Evolutionary conservation across 2,888 invertebrate species (phyloP).

Genomic region (Bimastos eiseni): DNA sequence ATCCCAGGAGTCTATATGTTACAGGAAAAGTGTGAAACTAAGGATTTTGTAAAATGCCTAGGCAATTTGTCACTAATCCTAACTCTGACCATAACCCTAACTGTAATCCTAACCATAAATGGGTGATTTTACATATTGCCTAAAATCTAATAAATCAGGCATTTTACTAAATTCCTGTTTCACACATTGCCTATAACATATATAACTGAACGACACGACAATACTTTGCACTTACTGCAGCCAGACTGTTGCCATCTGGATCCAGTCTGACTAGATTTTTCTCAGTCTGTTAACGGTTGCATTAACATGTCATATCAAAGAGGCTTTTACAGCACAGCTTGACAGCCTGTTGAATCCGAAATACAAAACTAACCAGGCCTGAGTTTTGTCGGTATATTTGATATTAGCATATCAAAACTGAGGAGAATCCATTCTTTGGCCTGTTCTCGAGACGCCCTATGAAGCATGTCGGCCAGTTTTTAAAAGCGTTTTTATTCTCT

Average conservation of each 20-base stretch:
- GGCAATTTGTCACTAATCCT: no score
- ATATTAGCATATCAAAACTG: not conserved
- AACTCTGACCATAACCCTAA: no score
- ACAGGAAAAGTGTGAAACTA: no score
- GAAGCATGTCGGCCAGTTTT: not conserved
- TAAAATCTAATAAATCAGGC: no score
- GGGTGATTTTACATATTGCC: no score
- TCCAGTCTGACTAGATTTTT: not conserved
- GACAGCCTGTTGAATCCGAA: not conserved
- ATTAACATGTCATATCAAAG: not conserved
- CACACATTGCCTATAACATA: no score
- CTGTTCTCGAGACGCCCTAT: not conserved
- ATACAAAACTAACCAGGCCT: no score
- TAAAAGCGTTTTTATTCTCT: no score
- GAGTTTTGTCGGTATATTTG: not conserved
- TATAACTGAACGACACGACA: not conserved
- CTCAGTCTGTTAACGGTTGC: not conserved
- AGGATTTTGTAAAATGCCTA: no score
- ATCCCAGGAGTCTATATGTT: not conserved
- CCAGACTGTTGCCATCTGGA: not conserved
- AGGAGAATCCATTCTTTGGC: not conserved
- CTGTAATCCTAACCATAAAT: no score
- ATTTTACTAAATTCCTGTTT: no score
- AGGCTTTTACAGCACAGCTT: not conserved
- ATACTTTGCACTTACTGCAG: no score